Conservation (phyloP, 2,797 vertebrate species). For the Anolis apletophallus region DNA sequence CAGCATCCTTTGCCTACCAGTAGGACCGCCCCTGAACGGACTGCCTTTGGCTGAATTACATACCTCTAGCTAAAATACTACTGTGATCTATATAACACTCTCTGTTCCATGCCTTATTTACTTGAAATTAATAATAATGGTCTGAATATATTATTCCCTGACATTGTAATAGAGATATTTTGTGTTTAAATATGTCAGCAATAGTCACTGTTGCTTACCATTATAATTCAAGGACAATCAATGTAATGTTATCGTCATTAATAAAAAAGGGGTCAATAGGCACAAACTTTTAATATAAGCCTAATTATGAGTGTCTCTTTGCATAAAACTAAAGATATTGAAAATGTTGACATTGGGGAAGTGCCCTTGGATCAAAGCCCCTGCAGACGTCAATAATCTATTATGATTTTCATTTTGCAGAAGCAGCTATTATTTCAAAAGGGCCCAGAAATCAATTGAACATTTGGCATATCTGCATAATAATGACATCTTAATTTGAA, state of each 20-base stretch:
- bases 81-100: not conserved
- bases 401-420: conserved; percentile 90
- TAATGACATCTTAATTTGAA: conserved; percentile 86
- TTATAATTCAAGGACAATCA: conserved; percentile 84
- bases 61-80: too few species aligned
- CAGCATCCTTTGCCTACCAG: too few species aligned
- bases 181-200: conserved; percentile 60
- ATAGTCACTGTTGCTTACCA: conserved; percentile 46
- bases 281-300: conserved; percentile 79
- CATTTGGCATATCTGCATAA: conserved; percentile 85
- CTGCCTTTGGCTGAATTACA: too few species aligned
- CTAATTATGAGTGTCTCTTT: conserved; percentile 83
- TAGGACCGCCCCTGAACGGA: too few species aligned
- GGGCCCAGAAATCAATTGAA: conserved; percentile 83
- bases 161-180: conserved; percentile 49
- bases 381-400: conserved; percentile 85
- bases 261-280: conserved; percentile 85
- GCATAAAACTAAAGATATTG: conserved; percentile 83
- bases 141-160: conserved; percentile 54
- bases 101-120: not conserved
- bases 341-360: conserved; percentile 84
- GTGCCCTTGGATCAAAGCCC: conserved; percentile 83
- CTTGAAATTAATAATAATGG: conserved; percentile 25
- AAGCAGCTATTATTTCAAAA: conserved; percentile 83
- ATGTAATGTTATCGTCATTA: conserved; percentile 84